Percentiles rank a stretch among this genome's conserved stretches.
Evolutionary conservation across 1,140 invertebrate genomes (phyloP).

Genomic region (Penaeus vannamei): DNA sequence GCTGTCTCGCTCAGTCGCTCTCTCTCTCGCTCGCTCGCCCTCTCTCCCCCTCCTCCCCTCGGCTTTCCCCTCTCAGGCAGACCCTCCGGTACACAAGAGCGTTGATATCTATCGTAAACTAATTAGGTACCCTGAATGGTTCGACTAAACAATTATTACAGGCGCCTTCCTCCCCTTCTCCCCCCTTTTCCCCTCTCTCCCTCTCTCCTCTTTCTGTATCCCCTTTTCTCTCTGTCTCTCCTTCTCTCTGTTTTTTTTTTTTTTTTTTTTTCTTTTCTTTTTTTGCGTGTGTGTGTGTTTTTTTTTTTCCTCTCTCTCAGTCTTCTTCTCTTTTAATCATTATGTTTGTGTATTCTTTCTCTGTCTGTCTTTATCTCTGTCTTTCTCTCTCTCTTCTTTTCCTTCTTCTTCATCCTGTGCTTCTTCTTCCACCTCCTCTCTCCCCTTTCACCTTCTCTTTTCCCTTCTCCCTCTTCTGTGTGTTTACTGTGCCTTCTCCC

Average conservation of each 20-base stretch:
- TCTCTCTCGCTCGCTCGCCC: background rate
- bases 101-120: constrained; percentile 65
- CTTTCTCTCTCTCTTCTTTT: no score
- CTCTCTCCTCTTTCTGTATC: background rate
- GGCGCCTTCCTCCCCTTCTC: background rate
- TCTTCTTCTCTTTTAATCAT: no score
- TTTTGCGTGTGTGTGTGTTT: background rate
- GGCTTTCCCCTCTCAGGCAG: constrained; percentile 16
- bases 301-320: background rate
- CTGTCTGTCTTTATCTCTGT: no score
- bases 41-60: background rate
- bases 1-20: background rate
- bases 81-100: constrained; percentile 54
- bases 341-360: no score
- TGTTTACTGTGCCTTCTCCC: no score
- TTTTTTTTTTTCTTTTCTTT: background rate
- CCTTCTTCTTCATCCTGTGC: background rate
- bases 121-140: constrained; percentile 58
- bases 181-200: background rate
- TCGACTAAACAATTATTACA: constrained; percentile 64
- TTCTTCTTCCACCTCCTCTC: background rate
- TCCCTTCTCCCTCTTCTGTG: no score
- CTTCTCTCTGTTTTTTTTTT: background rate
- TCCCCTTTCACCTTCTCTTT: no score
- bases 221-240: background rate